Percentiles rank a stretch among this genome's conserved stretches.
Conservation (phyloP, 2,888 invertebrate species). For the Leptopilina myrica region DNA sequence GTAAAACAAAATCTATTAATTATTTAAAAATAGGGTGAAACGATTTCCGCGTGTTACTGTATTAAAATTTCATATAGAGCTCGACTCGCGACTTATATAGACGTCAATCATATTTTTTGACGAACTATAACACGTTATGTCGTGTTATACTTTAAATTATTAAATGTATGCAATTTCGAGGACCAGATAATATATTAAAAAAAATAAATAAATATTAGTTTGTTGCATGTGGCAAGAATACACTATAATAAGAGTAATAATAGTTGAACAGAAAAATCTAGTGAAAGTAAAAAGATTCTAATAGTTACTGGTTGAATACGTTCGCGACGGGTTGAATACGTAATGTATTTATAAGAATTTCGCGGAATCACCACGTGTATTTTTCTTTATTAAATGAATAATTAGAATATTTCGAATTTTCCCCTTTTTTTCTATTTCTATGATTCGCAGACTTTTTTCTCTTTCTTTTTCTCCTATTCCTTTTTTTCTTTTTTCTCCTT, state of each 20-base stretch:
- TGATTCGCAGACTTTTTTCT: too few relatives aligned
- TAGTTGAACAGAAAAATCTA: conserved; percentile 11
- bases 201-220: conserved; percentile 13
- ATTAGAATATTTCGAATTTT: background rate
- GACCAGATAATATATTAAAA: background rate
- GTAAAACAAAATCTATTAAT: background rate
- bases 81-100: background rate
- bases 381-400: background rate
- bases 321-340: conserved; percentile 18
- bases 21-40: conserved; percentile 1
- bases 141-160: conserved; percentile 12
- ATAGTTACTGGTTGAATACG: conserved; percentile 18
- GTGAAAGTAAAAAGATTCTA: conserved; percentile 27
- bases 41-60: conserved; percentile 6
- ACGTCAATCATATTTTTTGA: conserved; percentile 15
- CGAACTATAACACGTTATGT: background rate
- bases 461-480: too few relatives aligned
- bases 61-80: background rate
- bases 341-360: conserved; percentile 18
- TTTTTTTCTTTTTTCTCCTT: too few relatives aligned
- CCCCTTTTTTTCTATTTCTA: too few relatives aligned
- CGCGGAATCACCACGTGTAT: conserved; percentile 19
- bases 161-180: background rate
- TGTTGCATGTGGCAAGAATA: background rate
- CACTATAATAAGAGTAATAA: conserved; percentile 24